phyloP scores from a whole-genome alignment of 2,888 invertebrate genomes.

The Philhelius pedissequus region DNA sequence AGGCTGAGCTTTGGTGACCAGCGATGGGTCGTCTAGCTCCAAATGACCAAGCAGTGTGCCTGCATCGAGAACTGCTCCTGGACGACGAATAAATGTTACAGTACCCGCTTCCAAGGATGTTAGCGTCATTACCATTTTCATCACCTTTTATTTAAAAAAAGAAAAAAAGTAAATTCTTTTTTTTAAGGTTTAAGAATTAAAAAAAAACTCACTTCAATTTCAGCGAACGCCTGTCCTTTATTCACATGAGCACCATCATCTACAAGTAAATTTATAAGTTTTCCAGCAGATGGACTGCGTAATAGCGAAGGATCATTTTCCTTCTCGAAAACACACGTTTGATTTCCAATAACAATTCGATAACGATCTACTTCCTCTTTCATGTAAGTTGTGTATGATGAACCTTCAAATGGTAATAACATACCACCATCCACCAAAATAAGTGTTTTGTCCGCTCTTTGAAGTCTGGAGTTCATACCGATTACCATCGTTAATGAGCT shows the following conservation, averaged over 20 bases:
- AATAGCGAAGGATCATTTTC: constrained; percentile 98
- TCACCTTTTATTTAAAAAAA: constrained; percentile 81
- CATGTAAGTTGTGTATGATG: constrained; percentile 97
- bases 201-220: constrained; percentile 89
- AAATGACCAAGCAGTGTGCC: constrained; percentile 91
- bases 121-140: constrained; percentile 99
- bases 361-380: constrained; percentile 98
- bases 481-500: constrained; percentile 92
- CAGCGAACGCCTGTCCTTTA: constrained; percentile 96
- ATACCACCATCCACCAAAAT: constrained; percentile 96
- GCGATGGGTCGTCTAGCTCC: constrained; percentile 93
- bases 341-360: constrained; percentile 96
- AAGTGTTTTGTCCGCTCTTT: constrained; percentile 94
- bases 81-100: constrained; percentile 91
- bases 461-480: constrained; percentile 95
- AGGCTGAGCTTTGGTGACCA: constrained; percentile 91
- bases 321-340: constrained; percentile 98
- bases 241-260: constrained; percentile 97
- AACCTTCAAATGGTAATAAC: constrained; percentile 94
- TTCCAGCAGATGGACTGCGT: constrained; percentile 96
- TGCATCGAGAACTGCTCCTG: constrained; percentile 95
- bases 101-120: constrained; percentile 92
- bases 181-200: background rate
- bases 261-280: constrained; percentile 91
- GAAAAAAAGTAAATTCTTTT: constrained; percentile 78